A percentile compares a stretch with the other conserved stretches of the same genome.
Evolutionary conservation across 2,113 vertebrate genomes (phyloP).

Genomic region (Apeltes quadracus): DNA sequence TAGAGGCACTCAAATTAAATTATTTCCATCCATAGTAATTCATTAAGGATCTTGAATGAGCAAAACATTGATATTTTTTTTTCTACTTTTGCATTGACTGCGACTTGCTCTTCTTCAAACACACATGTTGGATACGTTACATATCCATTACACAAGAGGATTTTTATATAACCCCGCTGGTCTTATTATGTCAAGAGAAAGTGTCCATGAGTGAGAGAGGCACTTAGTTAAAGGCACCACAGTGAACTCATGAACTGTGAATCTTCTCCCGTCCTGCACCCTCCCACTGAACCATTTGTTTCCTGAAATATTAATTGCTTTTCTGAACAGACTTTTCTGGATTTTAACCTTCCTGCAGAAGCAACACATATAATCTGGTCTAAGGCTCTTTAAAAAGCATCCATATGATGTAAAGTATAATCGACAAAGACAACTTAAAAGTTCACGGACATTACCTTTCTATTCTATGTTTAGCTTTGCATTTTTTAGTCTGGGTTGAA

Average conservation of each 20-base stretch:
- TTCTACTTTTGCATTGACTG: not conserved
- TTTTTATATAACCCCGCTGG: constrained; percentile 70
- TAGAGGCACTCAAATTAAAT: too few species aligned
- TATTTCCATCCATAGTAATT: not conserved
- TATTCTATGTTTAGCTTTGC: not conserved
- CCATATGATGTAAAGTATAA: not conserved
- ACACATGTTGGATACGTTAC: constrained; percentile 47
- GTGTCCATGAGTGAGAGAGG: constrained; percentile 41
- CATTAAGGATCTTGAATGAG: not conserved
- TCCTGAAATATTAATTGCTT: constrained; percentile 18
- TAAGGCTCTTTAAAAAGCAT: not conserved
- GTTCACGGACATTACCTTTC: not conserved
- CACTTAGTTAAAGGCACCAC: constrained; percentile 42
- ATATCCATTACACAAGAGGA: constrained; percentile 68
- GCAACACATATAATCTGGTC: not conserved
- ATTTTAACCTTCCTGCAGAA: not conserved
- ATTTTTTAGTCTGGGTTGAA: not conserved
- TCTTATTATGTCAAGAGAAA: constrained; percentile 70
- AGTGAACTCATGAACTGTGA: not conserved
- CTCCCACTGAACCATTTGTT: constrained; percentile 7
- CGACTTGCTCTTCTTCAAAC: constrained; percentile 4
- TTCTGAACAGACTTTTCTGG: constrained; percentile 2
- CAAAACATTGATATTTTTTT: not conserved
- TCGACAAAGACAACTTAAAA: not conserved
- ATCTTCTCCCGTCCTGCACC: constrained; percentile 3